Conservation (phyloP, 2,888 invertebrate species). For the Temnothorax rugatulus region DNA sequence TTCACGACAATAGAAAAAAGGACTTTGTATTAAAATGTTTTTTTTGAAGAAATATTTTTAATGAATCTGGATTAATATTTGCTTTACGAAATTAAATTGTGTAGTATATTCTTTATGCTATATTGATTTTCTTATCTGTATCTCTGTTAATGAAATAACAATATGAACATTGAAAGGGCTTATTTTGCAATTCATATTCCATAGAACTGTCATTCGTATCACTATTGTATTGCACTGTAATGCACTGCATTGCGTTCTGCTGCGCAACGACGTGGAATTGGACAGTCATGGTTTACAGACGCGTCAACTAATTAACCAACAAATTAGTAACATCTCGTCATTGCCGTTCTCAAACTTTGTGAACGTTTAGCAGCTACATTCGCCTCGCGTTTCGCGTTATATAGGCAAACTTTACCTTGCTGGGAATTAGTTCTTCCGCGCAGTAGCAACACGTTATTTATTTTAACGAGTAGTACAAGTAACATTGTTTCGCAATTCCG, state of each 20-base stretch:
- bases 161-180: neutral
- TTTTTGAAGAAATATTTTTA: neutral
- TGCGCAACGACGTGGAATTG: constrained; percentile 58
- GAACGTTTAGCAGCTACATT: constrained; percentile 48
- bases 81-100: constrained; percentile 2
- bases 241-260: constrained; percentile 31
- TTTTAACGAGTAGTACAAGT: constrained; percentile 40
- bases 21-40: neutral
- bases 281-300: constrained; percentile 61
- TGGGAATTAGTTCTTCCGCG: constrained; percentile 49
- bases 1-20: neutral
- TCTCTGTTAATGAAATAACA: neutral
- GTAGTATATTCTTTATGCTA: neutral
- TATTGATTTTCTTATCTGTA: neutral
- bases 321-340: constrained; percentile 75
- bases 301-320: constrained; percentile 75
- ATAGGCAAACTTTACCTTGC: constrained; percentile 44
- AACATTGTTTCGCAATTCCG: constrained; percentile 37
- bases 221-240: constrained; percentile 28
- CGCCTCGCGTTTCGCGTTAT: constrained; percentile 46
- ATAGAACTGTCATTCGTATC: neutral
- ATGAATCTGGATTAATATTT: neutral
- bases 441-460: constrained; percentile 32
- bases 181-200: constrained; percentile 5
- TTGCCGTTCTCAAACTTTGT: constrained; percentile 56